Evolutionary conservation across 2,888 invertebrate genomes (phyloP).

Genomic region (Linyphia triangularis): DNA sequence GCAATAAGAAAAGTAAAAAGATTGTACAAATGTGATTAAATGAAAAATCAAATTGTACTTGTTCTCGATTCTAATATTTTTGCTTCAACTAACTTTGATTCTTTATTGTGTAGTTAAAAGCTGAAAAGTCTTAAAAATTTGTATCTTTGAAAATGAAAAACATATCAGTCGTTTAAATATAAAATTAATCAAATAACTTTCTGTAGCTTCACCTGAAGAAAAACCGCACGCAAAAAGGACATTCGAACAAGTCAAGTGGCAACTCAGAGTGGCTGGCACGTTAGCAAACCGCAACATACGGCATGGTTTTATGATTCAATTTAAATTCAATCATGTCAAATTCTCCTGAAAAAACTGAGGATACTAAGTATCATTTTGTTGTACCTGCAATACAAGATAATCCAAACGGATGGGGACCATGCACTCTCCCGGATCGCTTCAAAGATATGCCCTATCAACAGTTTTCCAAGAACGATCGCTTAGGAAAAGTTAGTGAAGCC

Average conservation of each 20-base stretch:
- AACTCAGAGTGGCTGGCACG: background rate
- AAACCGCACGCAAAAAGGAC: too few species aligned
- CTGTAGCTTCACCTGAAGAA: background rate
- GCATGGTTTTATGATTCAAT: background rate
- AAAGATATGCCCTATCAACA: slow-evolving; percentile 99
- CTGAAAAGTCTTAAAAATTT: too few species aligned
- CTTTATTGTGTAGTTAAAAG: too few species aligned
- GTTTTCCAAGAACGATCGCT: slow-evolving; percentile 97
- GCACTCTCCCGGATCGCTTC: slow-evolving; percentile 94
- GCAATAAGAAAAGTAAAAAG: too few species aligned
- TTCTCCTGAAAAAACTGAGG: background rate
- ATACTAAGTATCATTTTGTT: slow-evolving; percentile 81
- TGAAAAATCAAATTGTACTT: too few species aligned
- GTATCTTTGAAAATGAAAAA: too few species aligned
- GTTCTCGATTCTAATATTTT: too few species aligned
- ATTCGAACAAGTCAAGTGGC: slow-evolving; percentile 6
- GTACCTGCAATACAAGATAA: slow-evolving; percentile 89
- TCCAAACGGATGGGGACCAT: slow-evolving; percentile 97
- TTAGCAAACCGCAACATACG: too few species aligned
- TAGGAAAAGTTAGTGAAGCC: slow-evolving; percentile 90
- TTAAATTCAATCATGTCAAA: background rate
- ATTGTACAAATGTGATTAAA: too few species aligned
- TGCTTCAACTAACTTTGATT: too few species aligned
- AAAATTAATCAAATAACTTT: too few species aligned
- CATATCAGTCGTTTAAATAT: too few species aligned